Evolutionary conservation across 1,140 invertebrate genomes (phyloP).

Genomic region (Colletes gigas): DNA sequence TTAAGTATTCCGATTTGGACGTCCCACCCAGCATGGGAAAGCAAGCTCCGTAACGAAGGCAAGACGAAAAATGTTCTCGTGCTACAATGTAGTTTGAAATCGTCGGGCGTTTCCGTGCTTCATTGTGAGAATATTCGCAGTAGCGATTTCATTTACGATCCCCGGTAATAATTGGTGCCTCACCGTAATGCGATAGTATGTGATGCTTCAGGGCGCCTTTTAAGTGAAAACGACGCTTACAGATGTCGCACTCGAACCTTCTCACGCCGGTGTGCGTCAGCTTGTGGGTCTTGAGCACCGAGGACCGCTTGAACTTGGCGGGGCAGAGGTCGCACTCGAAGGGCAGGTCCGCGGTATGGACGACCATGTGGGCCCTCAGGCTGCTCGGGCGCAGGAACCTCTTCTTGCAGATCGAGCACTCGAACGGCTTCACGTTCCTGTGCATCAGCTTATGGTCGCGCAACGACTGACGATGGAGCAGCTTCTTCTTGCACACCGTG

Average conservation of each 20-base stretch:
- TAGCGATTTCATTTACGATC: too few relatives aligned
- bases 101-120: not conserved
- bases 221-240: constrained; percentile 56
- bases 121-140: constrained; percentile 25
- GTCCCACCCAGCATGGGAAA: not conserved
- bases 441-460: constrained; percentile 52
- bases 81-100: not conserved
- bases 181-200: constrained; percentile 57
- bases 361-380: constrained; percentile 54
- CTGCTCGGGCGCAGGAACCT: constrained; percentile 47
- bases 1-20: too few relatives aligned
- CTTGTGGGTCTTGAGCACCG: constrained; percentile 57
- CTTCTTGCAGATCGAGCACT: constrained; percentile 56
- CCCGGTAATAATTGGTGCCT: not conserved
- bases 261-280: constrained; percentile 55
- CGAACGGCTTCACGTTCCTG: constrained; percentile 53
- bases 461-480: constrained; percentile 34
- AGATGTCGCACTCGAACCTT: constrained; percentile 62
- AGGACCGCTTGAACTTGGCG: constrained; percentile 57
- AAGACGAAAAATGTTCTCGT: not conserved
- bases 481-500: constrained; percentile 52
- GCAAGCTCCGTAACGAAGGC: not conserved
- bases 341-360: constrained; percentile 54
- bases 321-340: constrained; percentile 48
- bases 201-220: constrained; percentile 59